Percentiles rank a stretch among this genome's conserved stretches.
Conservation (phyloP, 2,113 vertebrate genomes). For the Zosterops japonicus region DNA sequence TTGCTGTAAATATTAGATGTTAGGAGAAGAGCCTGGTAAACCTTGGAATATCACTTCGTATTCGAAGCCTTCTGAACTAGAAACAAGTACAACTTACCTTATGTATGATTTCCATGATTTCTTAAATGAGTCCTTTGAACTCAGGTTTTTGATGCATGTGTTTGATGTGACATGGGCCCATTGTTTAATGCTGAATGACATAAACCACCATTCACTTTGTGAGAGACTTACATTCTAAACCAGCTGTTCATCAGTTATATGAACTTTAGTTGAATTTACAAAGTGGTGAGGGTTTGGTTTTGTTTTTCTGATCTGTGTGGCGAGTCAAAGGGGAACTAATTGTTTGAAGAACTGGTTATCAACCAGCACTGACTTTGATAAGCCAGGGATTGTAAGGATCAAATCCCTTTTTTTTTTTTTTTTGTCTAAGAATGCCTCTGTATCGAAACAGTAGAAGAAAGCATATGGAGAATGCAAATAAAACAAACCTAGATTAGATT, state of each 20-base stretch:
- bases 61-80: background rate
- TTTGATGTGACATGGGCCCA: background rate
- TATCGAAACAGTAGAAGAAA: background rate
- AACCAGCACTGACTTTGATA: background rate
- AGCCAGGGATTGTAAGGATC: background rate
- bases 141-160: background rate
- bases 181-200: constrained; percentile 8
- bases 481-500: background rate
- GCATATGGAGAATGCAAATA: background rate
- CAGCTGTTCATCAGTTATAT: background rate
- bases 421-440: background rate
- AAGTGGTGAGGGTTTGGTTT: background rate
- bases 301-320: background rate
- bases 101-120: background rate
- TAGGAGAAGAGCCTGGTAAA: background rate
- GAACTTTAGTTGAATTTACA: background rate
- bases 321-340: background rate
- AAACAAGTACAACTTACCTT: background rate
- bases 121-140: background rate
- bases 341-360: background rate
- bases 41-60: background rate
- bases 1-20: background rate
- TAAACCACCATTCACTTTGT: background rate
- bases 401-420: background rate
- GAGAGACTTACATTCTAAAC: background rate